Conservation (phyloP, 2,113 vertebrate genomes). For the Chinchilla lanigera region DNA sequence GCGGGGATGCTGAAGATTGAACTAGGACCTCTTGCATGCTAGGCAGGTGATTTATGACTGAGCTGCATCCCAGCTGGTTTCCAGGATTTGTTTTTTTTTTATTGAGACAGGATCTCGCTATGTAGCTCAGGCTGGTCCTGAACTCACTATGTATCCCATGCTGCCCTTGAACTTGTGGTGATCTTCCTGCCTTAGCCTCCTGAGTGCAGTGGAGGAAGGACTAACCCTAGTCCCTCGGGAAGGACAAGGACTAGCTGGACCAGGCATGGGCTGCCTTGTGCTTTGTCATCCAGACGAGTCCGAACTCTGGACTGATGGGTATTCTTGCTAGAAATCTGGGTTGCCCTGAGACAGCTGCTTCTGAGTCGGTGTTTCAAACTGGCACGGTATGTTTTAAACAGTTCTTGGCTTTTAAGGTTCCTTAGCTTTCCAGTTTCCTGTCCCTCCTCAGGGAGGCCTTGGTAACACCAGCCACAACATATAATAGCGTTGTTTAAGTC, state of each 20-base stretch:
- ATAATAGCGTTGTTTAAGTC: neutral
- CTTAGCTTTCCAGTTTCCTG: neutral
- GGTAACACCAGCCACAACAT: too few species aligned
- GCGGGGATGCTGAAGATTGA: neutral
- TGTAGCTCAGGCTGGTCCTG: neutral
- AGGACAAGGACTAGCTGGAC: neutral
- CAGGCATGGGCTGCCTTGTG: neutral
- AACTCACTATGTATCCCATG: neutral
- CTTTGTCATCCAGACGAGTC: neutral
- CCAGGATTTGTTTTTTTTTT: neutral
- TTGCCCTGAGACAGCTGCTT: neutral
- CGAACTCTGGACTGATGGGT: neutral
- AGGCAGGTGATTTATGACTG: rapidly evolving
- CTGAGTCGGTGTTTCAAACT: neutral
- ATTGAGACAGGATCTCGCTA: neutral
- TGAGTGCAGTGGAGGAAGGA: neutral
- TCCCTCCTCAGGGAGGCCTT: neutral
- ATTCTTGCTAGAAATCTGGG: neutral
- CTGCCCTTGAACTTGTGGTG: neutral
- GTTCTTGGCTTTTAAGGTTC: neutral
- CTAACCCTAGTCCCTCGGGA: rapidly evolving
- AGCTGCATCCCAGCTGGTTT: neutral
- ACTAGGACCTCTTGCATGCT: neutral
- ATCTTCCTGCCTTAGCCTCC: neutral
- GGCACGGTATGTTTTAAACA: neutral